These are phyloP conservation scores for Philantomba maxwellii DNA, from an alignment of 2,113 vertebrate genomes.

Conservation along the genomic window DNA sequence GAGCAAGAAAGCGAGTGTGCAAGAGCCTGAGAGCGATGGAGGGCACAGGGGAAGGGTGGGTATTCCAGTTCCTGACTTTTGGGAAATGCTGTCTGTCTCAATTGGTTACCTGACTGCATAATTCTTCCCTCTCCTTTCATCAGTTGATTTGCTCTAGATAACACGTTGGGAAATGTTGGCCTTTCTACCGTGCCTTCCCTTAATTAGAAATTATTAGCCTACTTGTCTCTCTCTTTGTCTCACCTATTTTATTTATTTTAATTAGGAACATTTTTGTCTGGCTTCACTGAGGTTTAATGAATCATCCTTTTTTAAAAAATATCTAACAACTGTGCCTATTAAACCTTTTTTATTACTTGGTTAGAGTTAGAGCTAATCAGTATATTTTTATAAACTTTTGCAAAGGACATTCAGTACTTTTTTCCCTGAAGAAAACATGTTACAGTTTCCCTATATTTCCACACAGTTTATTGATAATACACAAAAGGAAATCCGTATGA, in stretches of 20 bases:
- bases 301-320: neutral
- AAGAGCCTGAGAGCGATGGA: neutral
- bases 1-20: neutral
- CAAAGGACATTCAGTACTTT: neutral
- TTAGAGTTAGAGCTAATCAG: neutral
- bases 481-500: neutral
- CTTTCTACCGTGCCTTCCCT: neutral
- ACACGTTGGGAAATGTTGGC: neutral
- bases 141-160: neutral
- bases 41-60: fast-evolving
- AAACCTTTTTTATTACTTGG: neutral
- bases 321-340: neutral
- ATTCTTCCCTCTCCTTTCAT: neutral
- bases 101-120: fast-evolving
- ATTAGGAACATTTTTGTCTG: neutral
- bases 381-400: neutral
- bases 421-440: neutral
- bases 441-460: neutral
- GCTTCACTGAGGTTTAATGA: neutral
- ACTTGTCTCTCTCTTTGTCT: neutral
- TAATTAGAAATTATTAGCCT: neutral
- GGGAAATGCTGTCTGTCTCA: neutral
- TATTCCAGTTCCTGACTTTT: fast-evolving
- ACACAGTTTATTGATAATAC: neutral
- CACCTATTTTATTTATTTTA: neutral